phyloP scores from a whole-genome alignment of 2,797 vertebrate species.

The Spea hammondii region DNA sequence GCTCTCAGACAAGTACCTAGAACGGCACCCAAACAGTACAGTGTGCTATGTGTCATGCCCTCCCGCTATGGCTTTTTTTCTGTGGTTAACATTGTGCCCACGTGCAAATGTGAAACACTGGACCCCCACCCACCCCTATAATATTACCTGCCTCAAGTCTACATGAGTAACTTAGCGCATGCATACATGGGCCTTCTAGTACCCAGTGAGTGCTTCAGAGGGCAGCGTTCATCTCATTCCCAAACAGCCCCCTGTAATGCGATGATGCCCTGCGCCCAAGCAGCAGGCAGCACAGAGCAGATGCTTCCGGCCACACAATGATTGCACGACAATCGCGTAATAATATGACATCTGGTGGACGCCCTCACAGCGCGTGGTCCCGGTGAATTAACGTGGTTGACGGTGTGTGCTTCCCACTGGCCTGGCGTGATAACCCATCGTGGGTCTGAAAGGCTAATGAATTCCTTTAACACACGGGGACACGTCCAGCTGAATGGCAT shows the following conservation, averaged over 20 bases:
- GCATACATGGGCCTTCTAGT: slow-evolving; percentile 24
- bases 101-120: slow-evolving; percentile 23
- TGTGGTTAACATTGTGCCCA: slow-evolving; percentile 29
- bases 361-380: not conserved
- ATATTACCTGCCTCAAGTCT: not conserved
- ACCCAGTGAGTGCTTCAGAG: slow-evolving; percentile 12
- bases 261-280: not conserved
- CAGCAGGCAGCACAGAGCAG: too few species aligned
- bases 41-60: not conserved
- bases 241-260: not conserved
- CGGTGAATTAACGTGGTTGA: slow-evolving; percentile 1
- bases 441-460: not conserved
- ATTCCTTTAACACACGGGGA: too few species aligned
- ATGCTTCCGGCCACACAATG: slow-evolving; percentile 4
- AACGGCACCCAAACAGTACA: slow-evolving; percentile 29
- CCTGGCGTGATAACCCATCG: not conserved
- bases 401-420: slow-evolving; percentile 20
- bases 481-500: slow-evolving; percentile 12
- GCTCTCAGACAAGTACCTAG: slow-evolving; percentile 21
- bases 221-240: not conserved
- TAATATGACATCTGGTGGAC: slow-evolving; percentile 12
- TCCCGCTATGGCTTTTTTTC: slow-evolving; percentile 32
- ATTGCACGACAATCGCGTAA: slow-evolving; percentile 31
- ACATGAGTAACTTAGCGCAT: slow-evolving; percentile 21
- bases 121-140: not conserved